Evolutionary conservation across 23 tunicate species (phyloP).

Genomic region (Halocynthia roretzi): DNA sequence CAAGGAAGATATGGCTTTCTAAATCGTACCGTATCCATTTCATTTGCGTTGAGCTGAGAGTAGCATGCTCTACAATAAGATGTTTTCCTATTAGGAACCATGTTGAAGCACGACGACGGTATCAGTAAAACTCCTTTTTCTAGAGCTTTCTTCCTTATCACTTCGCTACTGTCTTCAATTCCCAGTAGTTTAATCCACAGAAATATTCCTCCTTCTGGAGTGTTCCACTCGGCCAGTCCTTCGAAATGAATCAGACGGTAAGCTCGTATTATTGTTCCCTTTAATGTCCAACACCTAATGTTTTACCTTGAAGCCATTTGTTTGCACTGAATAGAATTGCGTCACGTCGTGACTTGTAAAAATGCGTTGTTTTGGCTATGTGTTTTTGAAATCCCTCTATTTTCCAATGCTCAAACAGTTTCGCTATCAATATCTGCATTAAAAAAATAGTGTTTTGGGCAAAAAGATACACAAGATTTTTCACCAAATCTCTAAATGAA

Average conservation of each 20-base stretch:
- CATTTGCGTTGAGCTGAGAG: not conserved
- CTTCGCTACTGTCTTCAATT: slow-evolving; percentile 31
- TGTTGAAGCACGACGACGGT: slow-evolving; percentile 76
- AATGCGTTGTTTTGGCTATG: slow-evolving; percentile 29
- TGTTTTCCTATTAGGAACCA: slow-evolving; percentile 41
- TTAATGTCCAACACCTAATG: not conserved
- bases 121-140: slow-evolving; percentile 56
- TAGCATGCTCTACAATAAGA: slow-evolving; percentile 53
- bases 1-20: too few species aligned
- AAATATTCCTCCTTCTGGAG: slow-evolving; percentile 90
- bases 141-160: slow-evolving; percentile 41
- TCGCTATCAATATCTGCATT: slow-evolving; percentile 32
- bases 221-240: slow-evolving; percentile 86
- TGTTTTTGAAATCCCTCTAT: slow-evolving; percentile 69
- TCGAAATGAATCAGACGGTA: not conserved
- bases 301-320: slow-evolving; percentile 48
- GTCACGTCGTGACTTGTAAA: slow-evolving; percentile 71
- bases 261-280: not conserved
- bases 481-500: too few species aligned
- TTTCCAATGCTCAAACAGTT: slow-evolving; percentile 68
- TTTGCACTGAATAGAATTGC: slow-evolving; percentile 22
- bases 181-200: slow-evolving; percentile 75
- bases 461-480: too few species aligned
- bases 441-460: not conserved
- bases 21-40: too few species aligned